These are phyloP conservation scores for Xyrichtys novacula DNA, from an alignment of 2,797 vertebrate species.

Conservation along the genomic window DNA sequence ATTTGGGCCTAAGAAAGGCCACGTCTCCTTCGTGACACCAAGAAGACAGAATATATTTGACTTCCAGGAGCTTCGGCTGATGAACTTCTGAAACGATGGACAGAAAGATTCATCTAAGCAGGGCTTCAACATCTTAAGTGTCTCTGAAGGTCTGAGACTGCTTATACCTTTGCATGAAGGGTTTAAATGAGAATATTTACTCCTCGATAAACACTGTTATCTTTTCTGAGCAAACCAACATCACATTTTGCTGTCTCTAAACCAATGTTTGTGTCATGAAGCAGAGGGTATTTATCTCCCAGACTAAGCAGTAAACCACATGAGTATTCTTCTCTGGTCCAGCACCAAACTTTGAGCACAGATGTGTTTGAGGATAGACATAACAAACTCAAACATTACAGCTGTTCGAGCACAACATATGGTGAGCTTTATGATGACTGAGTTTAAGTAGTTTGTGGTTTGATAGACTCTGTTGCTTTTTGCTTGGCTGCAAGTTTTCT, in stretches of 20 bases:
- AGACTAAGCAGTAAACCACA: slow-evolving; percentile 31
- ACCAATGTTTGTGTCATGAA: slow-evolving; percentile 52
- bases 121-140: slow-evolving; percentile 7
- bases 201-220: slow-evolving; percentile 22
- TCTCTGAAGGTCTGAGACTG: background rate
- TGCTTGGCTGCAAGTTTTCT: background rate
- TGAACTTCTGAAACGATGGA: background rate
- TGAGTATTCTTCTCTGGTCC: slow-evolving; percentile 7
- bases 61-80: slow-evolving; percentile 2
- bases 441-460: background rate
- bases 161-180: slow-evolving; percentile 9
- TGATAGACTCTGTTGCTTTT: background rate
- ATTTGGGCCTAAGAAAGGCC: background rate
- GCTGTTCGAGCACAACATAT: slow-evolving; percentile 34
- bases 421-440: slow-evolving; percentile 3
- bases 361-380: slow-evolving; percentile 19
- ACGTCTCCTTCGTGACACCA: background rate
- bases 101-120: background rate
- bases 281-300: slow-evolving; percentile 18
- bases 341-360: background rate
- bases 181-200: slow-evolving; percentile 50
- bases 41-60: slow-evolving; percentile 4
- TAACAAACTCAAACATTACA: slow-evolving; percentile 29
- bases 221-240: slow-evolving; percentile 13
- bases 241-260: slow-evolving; percentile 44